phyloP scores from a whole-genome alignment of 2,797 vertebrate species.

The Eulemur albifrons region DNA sequence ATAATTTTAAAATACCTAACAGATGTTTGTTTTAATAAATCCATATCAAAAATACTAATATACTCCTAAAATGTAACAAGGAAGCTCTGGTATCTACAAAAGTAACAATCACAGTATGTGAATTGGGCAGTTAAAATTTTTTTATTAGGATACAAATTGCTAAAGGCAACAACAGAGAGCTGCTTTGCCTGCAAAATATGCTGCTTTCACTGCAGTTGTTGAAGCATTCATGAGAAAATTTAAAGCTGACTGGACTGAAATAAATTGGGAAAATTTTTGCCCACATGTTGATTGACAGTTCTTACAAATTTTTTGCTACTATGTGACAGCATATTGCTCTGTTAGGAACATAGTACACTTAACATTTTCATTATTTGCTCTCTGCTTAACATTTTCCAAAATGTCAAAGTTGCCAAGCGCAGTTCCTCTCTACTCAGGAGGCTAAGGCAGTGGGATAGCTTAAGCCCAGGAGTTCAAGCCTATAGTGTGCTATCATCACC shows the following conservation, averaged over 20 bases:
- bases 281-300: constrained; percentile 78
- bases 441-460: background rate
- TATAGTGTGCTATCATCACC: background rate
- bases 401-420: background rate
- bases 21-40: constrained; percentile 50
- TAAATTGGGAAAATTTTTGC: constrained; percentile 78
- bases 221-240: constrained; percentile 81
- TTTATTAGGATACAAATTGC: constrained; percentile 76
- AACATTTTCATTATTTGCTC: constrained; percentile 66
- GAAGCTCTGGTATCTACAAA: constrained; percentile 56
- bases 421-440: background rate
- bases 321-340: constrained; percentile 63
- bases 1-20: background rate
- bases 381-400: constrained; percentile 17
- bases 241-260: constrained; percentile 81
- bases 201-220: constrained; percentile 80
- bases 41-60: background rate
- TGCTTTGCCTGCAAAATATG: constrained; percentile 81
- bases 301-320: constrained; percentile 83
- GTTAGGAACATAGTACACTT: constrained; percentile 51
- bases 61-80: constrained; percentile 37
- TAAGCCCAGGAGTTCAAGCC: background rate
- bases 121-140: constrained; percentile 50
- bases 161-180: constrained; percentile 58
- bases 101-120: constrained; percentile 63